Evolutionary conservation across 2,113 vertebrate species (phyloP).

Genomic region (Sterrhoptilus dennistouni): DNA sequence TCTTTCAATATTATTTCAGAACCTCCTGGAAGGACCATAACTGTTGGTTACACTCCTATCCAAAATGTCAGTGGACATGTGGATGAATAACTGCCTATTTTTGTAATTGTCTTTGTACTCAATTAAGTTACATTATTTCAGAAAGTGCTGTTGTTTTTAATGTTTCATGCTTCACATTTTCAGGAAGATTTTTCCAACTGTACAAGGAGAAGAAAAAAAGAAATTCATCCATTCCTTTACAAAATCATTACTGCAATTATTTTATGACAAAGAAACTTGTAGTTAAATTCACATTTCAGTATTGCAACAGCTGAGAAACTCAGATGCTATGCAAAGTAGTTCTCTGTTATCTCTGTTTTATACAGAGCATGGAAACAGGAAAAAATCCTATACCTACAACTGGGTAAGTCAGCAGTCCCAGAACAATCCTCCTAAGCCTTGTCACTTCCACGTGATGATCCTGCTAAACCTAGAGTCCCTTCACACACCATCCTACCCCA

Average conservation of each 20-base stretch:
- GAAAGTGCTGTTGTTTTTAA: conserved; percentile 32
- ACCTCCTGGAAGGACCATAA: background rate
- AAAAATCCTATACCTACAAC: background rate
- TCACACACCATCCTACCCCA: background rate
- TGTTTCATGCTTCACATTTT: conserved; percentile 11
- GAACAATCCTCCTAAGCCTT: background rate
- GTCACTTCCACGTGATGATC: background rate
- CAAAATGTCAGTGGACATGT: background rate
- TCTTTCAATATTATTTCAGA: background rate
- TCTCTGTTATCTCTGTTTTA: background rate
- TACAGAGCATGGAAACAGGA: background rate
- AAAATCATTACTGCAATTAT: background rate
- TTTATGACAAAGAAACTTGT: background rate
- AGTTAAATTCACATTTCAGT: background rate
- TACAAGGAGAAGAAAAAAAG: background rate
- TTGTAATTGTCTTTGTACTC: background rate
- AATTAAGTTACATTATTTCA: conserved; percentile 15
- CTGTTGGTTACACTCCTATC: background rate
- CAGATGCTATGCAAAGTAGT: background rate
- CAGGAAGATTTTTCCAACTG: background rate
- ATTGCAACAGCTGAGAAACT: background rate
- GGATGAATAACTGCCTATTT: background rate
- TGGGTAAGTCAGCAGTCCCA: background rate
- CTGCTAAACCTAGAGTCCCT: background rate
- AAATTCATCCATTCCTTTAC: background rate